Conservation (phyloP, 1,140 invertebrate genomes). For the Portunus trituberculatus region DNA sequence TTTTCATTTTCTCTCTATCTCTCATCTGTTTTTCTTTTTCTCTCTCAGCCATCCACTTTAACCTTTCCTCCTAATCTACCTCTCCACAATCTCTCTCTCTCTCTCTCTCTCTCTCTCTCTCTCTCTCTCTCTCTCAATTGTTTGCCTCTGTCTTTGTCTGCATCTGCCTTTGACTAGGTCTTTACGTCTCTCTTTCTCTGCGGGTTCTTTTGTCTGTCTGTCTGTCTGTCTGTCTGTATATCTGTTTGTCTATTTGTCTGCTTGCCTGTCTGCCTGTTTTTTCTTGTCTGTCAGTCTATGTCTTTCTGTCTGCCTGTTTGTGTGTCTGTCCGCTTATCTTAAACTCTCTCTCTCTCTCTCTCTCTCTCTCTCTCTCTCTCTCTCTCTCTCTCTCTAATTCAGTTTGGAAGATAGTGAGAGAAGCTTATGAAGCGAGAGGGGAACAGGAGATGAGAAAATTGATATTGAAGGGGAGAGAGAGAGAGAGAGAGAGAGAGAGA, state of each 20-base stretch:
- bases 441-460: background rate
- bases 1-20: background rate
- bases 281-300: too few species aligned
- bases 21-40: too few species aligned
- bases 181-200: too few species aligned
- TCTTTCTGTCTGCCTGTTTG: too few species aligned
- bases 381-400: conserved; percentile 12
- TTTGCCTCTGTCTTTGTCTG: too few species aligned
- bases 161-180: too few species aligned
- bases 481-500: background rate
- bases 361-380: conserved; percentile 17
- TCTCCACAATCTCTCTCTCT: background rate
- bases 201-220: too few species aligned
- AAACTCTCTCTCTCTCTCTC: background rate
- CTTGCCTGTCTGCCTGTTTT: too few species aligned
- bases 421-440: background rate
- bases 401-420: background rate
- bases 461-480: background rate
- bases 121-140: background rate
- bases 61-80: background rate
- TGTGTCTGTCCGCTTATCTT: too few species aligned
- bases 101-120: background rate
- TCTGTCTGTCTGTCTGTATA: too few species aligned
- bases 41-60: too few species aligned
- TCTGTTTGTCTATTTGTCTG: too few species aligned